These are phyloP conservation scores for Pyralis farinalis DNA, from an alignment of 2,888 invertebrate species.

Conservation along the genomic window DNA sequence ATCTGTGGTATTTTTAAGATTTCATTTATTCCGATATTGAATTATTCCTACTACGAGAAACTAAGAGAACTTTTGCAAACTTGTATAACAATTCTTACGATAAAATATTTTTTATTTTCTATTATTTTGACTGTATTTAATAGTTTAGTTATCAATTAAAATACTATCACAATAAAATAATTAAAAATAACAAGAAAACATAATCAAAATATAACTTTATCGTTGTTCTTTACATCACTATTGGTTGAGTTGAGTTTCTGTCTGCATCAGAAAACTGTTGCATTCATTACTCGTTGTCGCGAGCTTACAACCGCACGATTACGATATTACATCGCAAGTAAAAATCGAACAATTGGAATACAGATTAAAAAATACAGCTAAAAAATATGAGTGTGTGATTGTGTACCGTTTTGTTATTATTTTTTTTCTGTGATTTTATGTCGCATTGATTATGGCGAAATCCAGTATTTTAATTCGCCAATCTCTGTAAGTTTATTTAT, in stretches of 20 bases:
- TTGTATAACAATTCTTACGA: no score
- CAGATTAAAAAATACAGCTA: constrained; percentile 5
- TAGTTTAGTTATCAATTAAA: no score
- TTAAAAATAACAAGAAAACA: no score
- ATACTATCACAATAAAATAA: no score
- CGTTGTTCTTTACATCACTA: neutral
- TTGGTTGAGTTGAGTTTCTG: neutral
- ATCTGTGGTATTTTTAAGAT: no score
- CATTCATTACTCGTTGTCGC: neutral
- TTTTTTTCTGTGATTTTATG: constrained; percentile 18
- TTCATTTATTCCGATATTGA: no score
- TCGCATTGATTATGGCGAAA: constrained; percentile 35
- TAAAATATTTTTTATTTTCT: no score
- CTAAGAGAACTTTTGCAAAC: no score
- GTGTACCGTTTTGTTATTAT: constrained; percentile 14
- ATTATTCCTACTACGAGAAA: no score
- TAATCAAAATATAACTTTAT: neutral
- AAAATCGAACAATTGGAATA: constrained; percentile 8
- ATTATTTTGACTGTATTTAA: no score
- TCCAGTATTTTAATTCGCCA: constrained; percentile 40
- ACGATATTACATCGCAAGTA: neutral
- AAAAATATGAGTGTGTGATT: constrained; percentile 12
- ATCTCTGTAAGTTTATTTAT: constrained; percentile 41
- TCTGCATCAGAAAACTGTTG: constrained; percentile 15
- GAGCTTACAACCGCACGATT: neutral